Base-by-base conservation (phyloP, 2,888 invertebrate genomes). In the Therioaphis trifolii region DNA sequence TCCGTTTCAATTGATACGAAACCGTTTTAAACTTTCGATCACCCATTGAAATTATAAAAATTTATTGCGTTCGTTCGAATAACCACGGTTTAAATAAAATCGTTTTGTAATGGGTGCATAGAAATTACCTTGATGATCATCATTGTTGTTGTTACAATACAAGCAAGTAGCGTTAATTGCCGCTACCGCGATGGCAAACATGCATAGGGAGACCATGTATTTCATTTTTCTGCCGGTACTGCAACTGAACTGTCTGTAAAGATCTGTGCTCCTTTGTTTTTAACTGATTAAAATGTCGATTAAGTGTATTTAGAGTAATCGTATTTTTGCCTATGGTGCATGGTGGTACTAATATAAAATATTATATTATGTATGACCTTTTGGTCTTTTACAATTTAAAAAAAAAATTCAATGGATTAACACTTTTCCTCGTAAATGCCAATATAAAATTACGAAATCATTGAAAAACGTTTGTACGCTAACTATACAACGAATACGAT, bases 201-300 rank as follows among this genome's bases (percentile, higher is more conserved):
- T 29, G 27, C 29, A 66, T 4, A 66, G 3, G 4, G 14, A 49
- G 15, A 35, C 35, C 14, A 49, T 35, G 21, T 21, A 14, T 63
- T 77, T 77, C 77, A 77, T 77, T 4, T 77, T 77, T 14, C 46
- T 29, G 29, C 9, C 21, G 46, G 77, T 4, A 21, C 14, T 27
- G 4, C 12, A 21, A 49, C 49, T 49, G 46, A 77, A 77, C 77
- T 77, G 77, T 4, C 7, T 18, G 21, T 49, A 21, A 11, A 29
- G 15, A 15, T 14, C 46, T 63, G 15, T 15, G 4, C 29, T 15
- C 21, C 18, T 0, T 21, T 29, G 63, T 46, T 49, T 77, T 66
- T 66, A 77, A 77, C 77, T 12, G 49, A 11, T 43, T n/a, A 21
- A 66, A 49, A 9, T 63, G 63, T 49, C 21, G 46, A 77, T 15